Evolutionary conservation across 2,888 invertebrate species (phyloP).

Genomic region (Ormyrus labotus): DNA sequence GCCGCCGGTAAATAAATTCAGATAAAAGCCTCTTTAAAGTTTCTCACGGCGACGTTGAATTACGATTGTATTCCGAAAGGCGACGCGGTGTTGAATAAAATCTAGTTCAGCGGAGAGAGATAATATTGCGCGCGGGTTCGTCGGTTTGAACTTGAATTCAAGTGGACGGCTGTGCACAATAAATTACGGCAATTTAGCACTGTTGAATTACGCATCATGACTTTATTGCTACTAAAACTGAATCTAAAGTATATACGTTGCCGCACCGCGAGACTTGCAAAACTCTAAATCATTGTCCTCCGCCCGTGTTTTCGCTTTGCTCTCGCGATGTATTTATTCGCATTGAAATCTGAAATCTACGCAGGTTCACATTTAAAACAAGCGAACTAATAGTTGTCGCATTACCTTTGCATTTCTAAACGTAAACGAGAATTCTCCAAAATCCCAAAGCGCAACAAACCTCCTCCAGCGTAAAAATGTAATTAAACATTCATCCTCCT

Average conservation of each 20-base stretch:
- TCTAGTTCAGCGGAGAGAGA: slow-evolving; percentile 18
- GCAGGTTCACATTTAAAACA: too few relatives aligned
- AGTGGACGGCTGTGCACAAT: slow-evolving; percentile 11
- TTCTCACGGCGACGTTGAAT: neutral
- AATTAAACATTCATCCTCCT: too few relatives aligned
- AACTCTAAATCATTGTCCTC: slow-evolving; percentile 11
- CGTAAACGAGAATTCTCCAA: too few relatives aligned
- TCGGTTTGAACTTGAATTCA: slow-evolving; percentile 35
- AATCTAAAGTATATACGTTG: slow-evolving; percentile 9
- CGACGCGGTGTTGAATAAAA: slow-evolving; percentile 2
- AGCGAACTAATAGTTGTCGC: too few relatives aligned
- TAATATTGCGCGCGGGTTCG: neutral
- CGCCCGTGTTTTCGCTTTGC: too few relatives aligned
- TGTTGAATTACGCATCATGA: slow-evolving; percentile 32
- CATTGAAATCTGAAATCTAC: too few relatives aligned
- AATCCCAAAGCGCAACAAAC: too few relatives aligned
- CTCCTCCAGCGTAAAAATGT: too few relatives aligned
- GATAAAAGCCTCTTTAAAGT: neutral
- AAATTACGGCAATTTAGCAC: slow-evolving; percentile 43
- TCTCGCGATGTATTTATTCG: too few relatives aligned
- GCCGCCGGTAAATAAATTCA: neutral
- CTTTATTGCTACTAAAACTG: slow-evolving; percentile 21
- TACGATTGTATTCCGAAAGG: slow-evolving; percentile 5
- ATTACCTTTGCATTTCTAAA: too few relatives aligned
- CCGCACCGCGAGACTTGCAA: neutral